Base-by-base conservation (phyloP, 1,140 invertebrate species). In the Pseudoatta argentina region DNA sequence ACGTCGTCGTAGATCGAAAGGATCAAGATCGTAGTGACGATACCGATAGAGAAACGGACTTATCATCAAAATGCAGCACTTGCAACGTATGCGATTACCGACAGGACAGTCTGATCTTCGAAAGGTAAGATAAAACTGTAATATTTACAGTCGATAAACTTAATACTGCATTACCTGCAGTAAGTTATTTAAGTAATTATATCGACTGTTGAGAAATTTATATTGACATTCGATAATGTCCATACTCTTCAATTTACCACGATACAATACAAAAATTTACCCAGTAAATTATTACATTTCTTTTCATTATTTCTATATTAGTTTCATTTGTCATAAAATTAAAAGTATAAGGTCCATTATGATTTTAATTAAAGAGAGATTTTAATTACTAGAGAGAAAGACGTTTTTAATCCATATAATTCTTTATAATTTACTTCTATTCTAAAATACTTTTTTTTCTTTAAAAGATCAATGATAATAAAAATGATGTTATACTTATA, bases 1-100 rank as follows among this genome's bases (percentile, higher is more conserved):
- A 96, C 89, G 95, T 97, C 3, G 95, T 97, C 10, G 94, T 96
- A 55, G 96, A 97, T 77, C 71, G 87, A 3, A 93, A 91, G 51
- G 85, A 91, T 64, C 87, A 82, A 6, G 55, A 88, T 86, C 91
- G 87, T 6, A 93, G 89, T 55, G 90, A 91, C 10, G 88, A 92
- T 85, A 90, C 81, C 89, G 94, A 95, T 67, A 87, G 89, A 57
- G 93, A 93, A 16, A 94, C 92, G 7, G 93, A 95, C 27, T 39
- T 94, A 0, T 94, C 94, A 0, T 94, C 94, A 8, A 89, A 91
- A 69, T 94, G 93, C 89, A 94, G 94, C 72, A 88, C 92, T 2
- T 95, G 94, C 82, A 93, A 91, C 30, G 91, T 87, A 10, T 94
- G 92, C 66, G 86, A 78, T 92, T 95, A 94, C 66, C 93, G 92